Percentiles rank a stretch among this genome's conserved stretches.
phyloP scores from a whole-genome alignment of 2,797 vertebrate genomes.

The Cephalopachus bancanus region DNA sequence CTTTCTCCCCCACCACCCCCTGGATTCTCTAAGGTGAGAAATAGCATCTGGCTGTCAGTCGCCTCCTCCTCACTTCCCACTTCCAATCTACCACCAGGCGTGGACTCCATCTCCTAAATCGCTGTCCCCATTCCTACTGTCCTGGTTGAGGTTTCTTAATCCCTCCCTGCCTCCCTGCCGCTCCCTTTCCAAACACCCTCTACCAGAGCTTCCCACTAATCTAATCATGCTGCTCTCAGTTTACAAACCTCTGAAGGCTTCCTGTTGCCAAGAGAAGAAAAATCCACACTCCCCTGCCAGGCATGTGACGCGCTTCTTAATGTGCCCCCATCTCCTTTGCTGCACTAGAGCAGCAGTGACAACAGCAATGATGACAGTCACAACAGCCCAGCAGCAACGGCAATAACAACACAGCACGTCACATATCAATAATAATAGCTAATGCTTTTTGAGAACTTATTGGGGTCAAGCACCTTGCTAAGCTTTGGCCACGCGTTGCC shows the following conservation, averaged over 20 bases:
- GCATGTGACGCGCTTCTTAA: neutral
- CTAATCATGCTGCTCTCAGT: neutral
- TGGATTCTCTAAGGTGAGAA: neutral
- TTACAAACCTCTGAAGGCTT: neutral
- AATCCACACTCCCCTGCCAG: neutral
- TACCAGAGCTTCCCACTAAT: neutral
- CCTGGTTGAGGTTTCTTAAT: neutral
- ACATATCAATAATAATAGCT: accelerated
- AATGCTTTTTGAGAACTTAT: neutral
- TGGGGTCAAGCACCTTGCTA: neutral
- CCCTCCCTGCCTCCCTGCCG: neutral
- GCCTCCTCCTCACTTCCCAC: neutral
- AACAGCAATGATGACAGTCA: neutral
- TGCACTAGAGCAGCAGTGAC: neutral
- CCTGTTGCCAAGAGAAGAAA: constrained; percentile 27
- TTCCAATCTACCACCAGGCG: neutral
- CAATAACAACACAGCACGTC: accelerated
- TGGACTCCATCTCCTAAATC: neutral
- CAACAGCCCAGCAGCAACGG: neutral
- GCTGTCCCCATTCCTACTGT: neutral
- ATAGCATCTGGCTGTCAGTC: neutral
- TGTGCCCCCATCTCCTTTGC: neutral
- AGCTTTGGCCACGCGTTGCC: neutral
- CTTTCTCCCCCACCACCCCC: too few relatives aligned
- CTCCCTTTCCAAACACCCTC: neutral